A percentile compares a stretch with the other conserved stretches of the same genome.
phyloP scores from a whole-genome alignment of 2,797 vertebrate genomes.

The Aythya fuligula region DNA sequence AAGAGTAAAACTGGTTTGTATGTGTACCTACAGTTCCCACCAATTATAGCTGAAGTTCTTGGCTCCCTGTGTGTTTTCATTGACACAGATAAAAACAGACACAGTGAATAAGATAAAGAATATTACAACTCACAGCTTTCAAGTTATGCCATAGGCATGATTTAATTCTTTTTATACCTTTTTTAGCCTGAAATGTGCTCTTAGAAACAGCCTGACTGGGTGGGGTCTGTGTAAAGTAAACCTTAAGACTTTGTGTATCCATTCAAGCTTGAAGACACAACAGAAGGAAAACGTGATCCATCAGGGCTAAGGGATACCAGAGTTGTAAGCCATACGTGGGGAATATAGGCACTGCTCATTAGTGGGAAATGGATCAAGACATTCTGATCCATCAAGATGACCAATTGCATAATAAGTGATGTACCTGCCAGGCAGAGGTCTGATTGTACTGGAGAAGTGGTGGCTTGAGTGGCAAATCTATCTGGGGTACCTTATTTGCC shows the following conservation, averaged over 20 bases:
- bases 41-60: conserved; percentile 18
- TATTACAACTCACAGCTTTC: neutral
- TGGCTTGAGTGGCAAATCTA: neutral
- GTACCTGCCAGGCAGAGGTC: rapidly evolving
- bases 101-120: neutral
- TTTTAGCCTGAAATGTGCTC: neutral
- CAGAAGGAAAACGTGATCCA: neutral
- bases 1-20: conserved; percentile 15
- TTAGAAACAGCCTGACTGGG: neutral
- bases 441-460: neutral
- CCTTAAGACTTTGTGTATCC: neutral
- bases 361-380: neutral
- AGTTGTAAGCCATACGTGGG: rapidly evolving
- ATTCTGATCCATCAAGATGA: rapidly evolving
- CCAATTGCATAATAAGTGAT: neutral
- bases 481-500: neutral
- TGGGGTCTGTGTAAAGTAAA: neutral
- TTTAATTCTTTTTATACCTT: neutral
- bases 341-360: neutral
- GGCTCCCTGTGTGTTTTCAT: conserved; percentile 2
- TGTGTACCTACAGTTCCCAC: conserved; percentile 33
- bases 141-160: neutral
- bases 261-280: neutral
- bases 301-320: neutral
- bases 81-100: conserved; percentile 37